Evolutionary conservation across 2,797 vertebrate genomes (phyloP).

Genomic region (Scolopax bukidnonensis): DNA sequence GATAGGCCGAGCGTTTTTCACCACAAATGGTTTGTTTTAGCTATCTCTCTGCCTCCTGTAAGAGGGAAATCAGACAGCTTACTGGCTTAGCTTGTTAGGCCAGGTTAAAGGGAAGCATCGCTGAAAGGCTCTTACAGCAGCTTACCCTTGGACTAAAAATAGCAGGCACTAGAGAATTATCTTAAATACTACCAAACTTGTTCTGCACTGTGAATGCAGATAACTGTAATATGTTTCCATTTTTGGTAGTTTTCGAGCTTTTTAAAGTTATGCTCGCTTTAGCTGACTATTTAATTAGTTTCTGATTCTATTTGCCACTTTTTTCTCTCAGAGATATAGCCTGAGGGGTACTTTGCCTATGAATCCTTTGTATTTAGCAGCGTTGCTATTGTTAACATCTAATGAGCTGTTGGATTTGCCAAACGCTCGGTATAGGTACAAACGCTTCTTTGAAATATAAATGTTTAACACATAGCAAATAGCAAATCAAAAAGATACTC

Average conservation of each 20-base stretch:
- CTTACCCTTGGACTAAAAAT: constrained; percentile 96
- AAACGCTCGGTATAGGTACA: constrained; percentile 16
- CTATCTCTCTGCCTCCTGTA: constrained; percentile 76
- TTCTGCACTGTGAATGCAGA: constrained; percentile 82
- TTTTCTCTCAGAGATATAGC: constrained; percentile 71
- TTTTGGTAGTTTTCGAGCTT: constrained; percentile 80
- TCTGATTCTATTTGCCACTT: constrained; percentile 77
- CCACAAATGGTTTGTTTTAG: constrained; percentile 80
- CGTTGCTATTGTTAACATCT: constrained; percentile 71
- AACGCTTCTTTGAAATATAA: constrained; percentile 55
- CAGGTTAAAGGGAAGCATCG: constrained; percentile 92
- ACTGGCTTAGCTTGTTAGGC: constrained; percentile 94
- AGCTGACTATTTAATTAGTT: constrained; percentile 83
- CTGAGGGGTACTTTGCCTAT: constrained; percentile 53
- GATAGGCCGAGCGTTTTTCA: constrained; percentile 69
- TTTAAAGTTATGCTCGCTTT: constrained; percentile 75
- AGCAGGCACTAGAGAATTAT: constrained; percentile 87
- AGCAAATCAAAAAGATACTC: constrained; percentile 52
- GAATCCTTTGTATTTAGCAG: constrained; percentile 69
- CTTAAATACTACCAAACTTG: constrained; percentile 86
- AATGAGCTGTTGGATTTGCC: constrained; percentile 60
- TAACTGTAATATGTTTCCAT: constrained; percentile 85
- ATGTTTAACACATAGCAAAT: constrained; percentile 47
- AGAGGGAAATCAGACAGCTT: constrained; percentile 86
- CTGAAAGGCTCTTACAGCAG: constrained; percentile 92